These are phyloP conservation scores for Euphysa ruthae DNA, from an alignment of 30 jellyfish, hydroid and myxozoan species.

Conservation along the genomic window DNA sequence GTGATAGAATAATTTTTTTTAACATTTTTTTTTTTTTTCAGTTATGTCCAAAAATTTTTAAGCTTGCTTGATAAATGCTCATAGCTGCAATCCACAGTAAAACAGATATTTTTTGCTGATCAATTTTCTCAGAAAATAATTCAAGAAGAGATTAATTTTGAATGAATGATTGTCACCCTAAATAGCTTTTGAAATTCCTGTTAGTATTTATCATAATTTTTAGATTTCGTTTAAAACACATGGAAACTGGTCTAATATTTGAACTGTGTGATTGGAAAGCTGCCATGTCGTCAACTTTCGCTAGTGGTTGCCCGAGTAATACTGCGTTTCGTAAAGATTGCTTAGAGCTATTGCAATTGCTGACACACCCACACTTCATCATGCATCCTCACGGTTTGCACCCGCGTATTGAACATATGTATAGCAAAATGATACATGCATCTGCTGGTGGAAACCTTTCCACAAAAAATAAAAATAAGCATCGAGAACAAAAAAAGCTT, in stretches of 20 bases:
- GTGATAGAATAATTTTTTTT: too few relatives aligned
- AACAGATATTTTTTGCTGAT: too few relatives aligned
- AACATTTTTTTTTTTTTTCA: too few relatives aligned
- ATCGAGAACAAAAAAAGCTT: too few relatives aligned
- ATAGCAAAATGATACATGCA: conserved; percentile 43
- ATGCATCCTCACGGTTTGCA: conserved; percentile 94
- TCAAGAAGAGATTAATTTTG: too few relatives aligned
- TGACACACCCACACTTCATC: conserved; percentile 88
- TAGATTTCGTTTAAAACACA: conserved; percentile 73
- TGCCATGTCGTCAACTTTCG: conserved; percentile 81
- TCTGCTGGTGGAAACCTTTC: conserved; percentile 98
- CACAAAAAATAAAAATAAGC: too few relatives aligned
- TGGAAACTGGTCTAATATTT: conserved; percentile 79
- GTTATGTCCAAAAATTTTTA: too few relatives aligned
- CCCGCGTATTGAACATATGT: conserved; percentile 29
- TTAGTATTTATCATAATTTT: not conserved
- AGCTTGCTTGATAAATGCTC: too few relatives aligned
- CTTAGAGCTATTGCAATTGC: conserved; percentile 61
- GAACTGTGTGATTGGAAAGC: conserved; percentile 99
- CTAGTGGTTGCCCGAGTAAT: conserved; percentile 73
- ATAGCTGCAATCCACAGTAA: too few relatives aligned
- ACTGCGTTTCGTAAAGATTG: conserved; percentile 56
- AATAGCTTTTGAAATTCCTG: too few relatives aligned
- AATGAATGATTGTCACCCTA: too few relatives aligned
- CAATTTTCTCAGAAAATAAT: too few relatives aligned